These are phyloP conservation scores for Elymnias hypermnestra DNA, from an alignment of 1,140 invertebrate species.

Conservation along the genomic window DNA sequence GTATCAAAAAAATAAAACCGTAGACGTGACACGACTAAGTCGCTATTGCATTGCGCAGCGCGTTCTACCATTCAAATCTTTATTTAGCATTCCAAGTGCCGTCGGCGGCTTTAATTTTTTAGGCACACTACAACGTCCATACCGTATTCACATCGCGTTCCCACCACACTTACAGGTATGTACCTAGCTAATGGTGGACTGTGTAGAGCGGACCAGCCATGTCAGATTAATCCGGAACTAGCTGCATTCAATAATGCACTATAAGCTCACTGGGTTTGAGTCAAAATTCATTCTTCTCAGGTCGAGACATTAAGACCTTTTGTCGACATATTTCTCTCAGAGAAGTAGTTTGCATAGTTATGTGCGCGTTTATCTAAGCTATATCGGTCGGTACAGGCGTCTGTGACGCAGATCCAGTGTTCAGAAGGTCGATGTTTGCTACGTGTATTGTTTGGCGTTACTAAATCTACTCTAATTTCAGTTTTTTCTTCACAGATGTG, in stretches of 20 bases:
- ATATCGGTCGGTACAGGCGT: constrained; percentile 51
- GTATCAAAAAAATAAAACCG: not conserved
- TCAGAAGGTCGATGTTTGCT: constrained; percentile 12
- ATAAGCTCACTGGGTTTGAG: constrained; percentile 23
- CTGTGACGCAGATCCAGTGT: constrained; percentile 26
- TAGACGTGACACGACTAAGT: constrained; percentile 48
- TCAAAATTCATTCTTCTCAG: constrained; percentile 26
- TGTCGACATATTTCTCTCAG: constrained; percentile 11
- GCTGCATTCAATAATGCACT: constrained; percentile 24
- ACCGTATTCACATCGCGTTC: constrained; percentile 65
- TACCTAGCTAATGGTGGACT: constrained; percentile 63
- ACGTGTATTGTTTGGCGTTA: not conserved
- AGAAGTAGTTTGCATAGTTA: constrained; percentile 68
- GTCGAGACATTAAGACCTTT: constrained; percentile 27
- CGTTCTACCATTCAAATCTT: constrained; percentile 63
- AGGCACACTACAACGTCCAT: constrained; percentile 58
- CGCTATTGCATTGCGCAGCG: constrained; percentile 44
- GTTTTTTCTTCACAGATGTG: no score
- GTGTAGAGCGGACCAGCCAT: constrained; percentile 24
- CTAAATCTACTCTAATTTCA: no score
- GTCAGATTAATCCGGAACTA: constrained; percentile 17
- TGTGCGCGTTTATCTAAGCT: constrained; percentile 67
- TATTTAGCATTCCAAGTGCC: constrained; percentile 67
- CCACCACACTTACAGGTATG: constrained; percentile 61
- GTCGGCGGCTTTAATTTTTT: constrained; percentile 68